Evolutionary conservation across 1,140 invertebrate species (phyloP).

Genomic region (Caenorhabditis briggsae): DNA sequence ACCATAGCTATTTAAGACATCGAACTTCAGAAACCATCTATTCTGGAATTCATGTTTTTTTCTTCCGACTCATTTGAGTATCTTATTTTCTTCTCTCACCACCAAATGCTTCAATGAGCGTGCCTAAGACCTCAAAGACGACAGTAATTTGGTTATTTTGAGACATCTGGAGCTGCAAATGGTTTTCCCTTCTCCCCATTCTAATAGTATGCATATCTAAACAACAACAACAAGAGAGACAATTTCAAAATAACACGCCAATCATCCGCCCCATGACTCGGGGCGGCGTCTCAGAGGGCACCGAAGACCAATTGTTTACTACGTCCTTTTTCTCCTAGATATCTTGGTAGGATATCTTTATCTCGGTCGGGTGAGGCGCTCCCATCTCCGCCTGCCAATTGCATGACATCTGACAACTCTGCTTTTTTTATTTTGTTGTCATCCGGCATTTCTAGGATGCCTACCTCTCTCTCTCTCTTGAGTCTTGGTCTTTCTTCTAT

Average conservation of each 20-base stretch:
- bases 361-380: background rate
- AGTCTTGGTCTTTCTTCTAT: background rate
- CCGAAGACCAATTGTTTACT: slow-evolving; percentile 40
- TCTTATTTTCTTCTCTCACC: background rate
- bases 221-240: slow-evolving; percentile 10
- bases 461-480: background rate
- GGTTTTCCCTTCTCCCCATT: too few relatives aligned
- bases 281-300: background rate
- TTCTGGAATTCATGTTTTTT: background rate
- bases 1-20: too few relatives aligned
- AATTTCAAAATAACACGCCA: slow-evolving; percentile 32
- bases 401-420: background rate
- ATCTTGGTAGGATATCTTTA: slow-evolving; percentile 41
- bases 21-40: too few relatives aligned
- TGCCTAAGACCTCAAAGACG: background rate
- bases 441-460: background rate
- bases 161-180: background rate
- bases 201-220: slow-evolving; percentile 42
- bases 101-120: too few relatives aligned
- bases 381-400: background rate
- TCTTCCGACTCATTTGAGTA: background rate
- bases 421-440: background rate
- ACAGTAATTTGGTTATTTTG: slow-evolving; percentile 15
- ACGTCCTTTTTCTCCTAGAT: background rate
- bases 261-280: slow-evolving; percentile 11